Percentiles rank a stretch among this genome's conserved stretches.
phyloP scores from a whole-genome alignment of 2,888 invertebrate species.

The Lydus trimaculatus region DNA sequence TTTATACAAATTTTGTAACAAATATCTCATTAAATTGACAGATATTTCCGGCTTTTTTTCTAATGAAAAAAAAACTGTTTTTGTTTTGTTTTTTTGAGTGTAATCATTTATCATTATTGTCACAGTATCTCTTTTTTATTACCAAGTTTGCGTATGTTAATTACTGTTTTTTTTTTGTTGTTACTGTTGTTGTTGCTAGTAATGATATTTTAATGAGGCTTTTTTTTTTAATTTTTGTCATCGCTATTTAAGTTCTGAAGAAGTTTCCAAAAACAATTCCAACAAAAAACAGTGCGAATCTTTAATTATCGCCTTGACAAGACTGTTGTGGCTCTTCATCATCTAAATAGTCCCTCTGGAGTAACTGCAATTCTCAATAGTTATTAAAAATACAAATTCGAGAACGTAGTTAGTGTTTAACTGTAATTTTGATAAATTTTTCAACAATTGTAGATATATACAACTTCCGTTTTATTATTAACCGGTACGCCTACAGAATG shows the following conservation, averaged over 20 bases:
- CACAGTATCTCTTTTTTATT: background rate
- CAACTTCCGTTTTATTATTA: too few species aligned
- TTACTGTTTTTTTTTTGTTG: background rate
- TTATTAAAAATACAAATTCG: too few species aligned
- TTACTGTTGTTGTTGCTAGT: background rate
- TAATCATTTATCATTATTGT: background rate
- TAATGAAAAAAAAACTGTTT: too few species aligned
- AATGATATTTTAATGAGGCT: background rate
- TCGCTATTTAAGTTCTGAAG: background rate
- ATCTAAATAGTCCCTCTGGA: too few species aligned
- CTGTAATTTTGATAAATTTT: too few species aligned
- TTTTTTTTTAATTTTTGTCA: background rate
- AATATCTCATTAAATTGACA: background rate
- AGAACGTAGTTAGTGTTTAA: too few species aligned
- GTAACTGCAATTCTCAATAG: too few species aligned
- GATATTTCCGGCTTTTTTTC: background rate
- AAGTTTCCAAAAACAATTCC: background rate
- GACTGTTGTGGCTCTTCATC: too few species aligned
- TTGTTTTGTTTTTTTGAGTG: background rate
- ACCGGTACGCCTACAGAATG: background rate
- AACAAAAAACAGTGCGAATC: background rate
- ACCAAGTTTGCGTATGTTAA: background rate
- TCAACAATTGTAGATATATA: too few species aligned
- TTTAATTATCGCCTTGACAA: too few species aligned
- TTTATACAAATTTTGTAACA: background rate